These are phyloP conservation scores for Crotalus horridus DNA, from an alignment of 2,113 vertebrate species.

Conservation along the genomic window DNA sequence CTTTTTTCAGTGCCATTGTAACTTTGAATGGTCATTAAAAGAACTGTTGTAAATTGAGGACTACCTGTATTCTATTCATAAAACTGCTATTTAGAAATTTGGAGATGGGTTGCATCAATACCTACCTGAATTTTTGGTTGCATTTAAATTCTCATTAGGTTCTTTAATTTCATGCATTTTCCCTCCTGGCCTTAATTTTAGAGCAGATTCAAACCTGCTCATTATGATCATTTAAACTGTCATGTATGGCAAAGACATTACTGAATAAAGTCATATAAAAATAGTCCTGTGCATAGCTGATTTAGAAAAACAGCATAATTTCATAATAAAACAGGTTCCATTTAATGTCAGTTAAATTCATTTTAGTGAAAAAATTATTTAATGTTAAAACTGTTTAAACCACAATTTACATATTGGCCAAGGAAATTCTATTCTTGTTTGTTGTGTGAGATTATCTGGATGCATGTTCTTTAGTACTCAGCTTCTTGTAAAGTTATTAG, in stretches of 20 bases:
- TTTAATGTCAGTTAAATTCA: neutral
- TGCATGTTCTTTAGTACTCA: neutral
- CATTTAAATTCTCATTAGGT: constrained; percentile 33
- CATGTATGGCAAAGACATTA: constrained; percentile 9
- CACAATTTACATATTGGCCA: no score
- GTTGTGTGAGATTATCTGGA: no score
- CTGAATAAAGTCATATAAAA: neutral
- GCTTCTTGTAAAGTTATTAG: neutral
- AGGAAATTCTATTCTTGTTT: no score
- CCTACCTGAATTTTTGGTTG: constrained; percentile 19
- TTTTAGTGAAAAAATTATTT: neutral
- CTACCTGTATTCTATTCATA: neutral
- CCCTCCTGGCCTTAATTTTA: constrained; percentile 1
- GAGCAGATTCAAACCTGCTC: constrained; percentile 13
- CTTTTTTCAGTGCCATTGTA: no score
- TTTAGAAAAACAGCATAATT: neutral
- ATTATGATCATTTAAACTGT: constrained; percentile 14
- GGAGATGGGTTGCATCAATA: neutral
- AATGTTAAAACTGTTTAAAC: neutral
- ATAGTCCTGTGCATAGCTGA: neutral
- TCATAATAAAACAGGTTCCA: neutral
- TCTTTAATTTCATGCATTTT: neutral
- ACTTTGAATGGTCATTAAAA: no score
- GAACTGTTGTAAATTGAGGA: no score
- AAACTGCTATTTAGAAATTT: neutral